Evolutionary conservation across 2,888 invertebrate genomes (phyloP).

Genomic region (Chrysolina oricalcia): DNA sequence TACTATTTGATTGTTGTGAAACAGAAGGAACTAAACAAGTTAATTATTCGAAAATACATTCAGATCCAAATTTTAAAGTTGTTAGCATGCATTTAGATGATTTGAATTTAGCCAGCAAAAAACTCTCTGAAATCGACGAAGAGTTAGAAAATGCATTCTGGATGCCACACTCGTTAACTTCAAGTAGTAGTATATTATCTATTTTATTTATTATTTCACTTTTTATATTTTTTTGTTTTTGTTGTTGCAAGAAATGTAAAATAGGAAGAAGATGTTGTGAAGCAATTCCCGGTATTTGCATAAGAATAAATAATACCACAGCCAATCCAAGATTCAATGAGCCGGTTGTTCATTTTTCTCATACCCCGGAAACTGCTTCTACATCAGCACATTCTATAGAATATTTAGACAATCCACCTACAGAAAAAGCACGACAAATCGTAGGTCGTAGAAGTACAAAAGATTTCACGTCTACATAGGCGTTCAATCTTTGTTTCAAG

Average conservation of each 20-base stretch:
- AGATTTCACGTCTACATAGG: constrained; percentile 41
- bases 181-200: not conserved
- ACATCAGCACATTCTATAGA: not conserved
- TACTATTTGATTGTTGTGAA: constrained; percentile 33
- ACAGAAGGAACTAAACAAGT: constrained; percentile 25
- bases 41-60: constrained; percentile 24
- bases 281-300: constrained; percentile 31
- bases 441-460: constrained; percentile 18
- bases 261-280: constrained; percentile 24
- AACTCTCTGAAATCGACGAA: constrained; percentile 33
- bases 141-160: constrained; percentile 13
- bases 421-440: constrained; percentile 11
- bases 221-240: constrained; percentile 26
- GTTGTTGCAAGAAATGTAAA: constrained; percentile 30
- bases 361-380: not conserved
- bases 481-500: constrained; percentile 47
- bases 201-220: constrained; percentile 24
- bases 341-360: not conserved
- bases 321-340: constrained; percentile 1
- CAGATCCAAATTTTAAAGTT: constrained; percentile 34
- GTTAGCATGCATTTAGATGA: constrained; percentile 34
- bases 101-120: constrained; percentile 32
- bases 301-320: constrained; percentile 24
- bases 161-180: constrained; percentile 22
- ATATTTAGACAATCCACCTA: not conserved